Evolutionary conservation across 2,113 vertebrate species (phyloP).

Genomic region (Austrofundulus limnaeus): DNA sequence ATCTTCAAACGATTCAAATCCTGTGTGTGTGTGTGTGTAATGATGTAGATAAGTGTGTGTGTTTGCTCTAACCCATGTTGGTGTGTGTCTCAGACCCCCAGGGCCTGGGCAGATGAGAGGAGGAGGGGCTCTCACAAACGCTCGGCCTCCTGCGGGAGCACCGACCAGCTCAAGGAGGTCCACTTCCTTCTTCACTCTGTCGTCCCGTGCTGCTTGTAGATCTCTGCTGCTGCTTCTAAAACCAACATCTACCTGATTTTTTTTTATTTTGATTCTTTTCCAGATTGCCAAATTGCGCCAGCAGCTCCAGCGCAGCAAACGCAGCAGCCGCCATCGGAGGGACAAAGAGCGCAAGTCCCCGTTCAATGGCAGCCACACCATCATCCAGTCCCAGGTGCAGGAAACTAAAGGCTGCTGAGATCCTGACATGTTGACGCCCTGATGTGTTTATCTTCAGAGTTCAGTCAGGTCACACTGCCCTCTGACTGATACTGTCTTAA

Average conservation of each 20-base stretch:
- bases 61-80: slow-evolving; percentile 16
- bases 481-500: too few relatives aligned
- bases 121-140: slow-evolving; percentile 91
- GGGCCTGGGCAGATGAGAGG: slow-evolving; percentile 97
- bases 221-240: background rate
- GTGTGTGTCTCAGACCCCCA: slow-evolving; percentile 87
- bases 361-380: slow-evolving; percentile 96
- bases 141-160: slow-evolving; percentile 97
- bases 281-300: slow-evolving; percentile 98
- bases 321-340: slow-evolving; percentile 96
- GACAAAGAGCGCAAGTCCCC: slow-evolving; percentile 98
- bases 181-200: slow-evolving; percentile 28
- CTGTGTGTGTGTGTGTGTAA: too few relatives aligned
- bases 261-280: background rate
- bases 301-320: slow-evolving; percentile 97
- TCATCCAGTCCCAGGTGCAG: slow-evolving; percentile 93
- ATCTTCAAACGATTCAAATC: too few relatives aligned
- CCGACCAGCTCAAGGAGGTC: slow-evolving; percentile 98
- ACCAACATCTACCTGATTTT: background rate
- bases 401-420: too few relatives aligned
- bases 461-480: too few relatives aligned
- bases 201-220: too few relatives aligned
- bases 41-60: too few relatives aligned
- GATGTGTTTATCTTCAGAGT: too few relatives aligned
- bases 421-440: too few relatives aligned